Conservation (phyloP, 2,113 vertebrate species). For the Phalacrocorax aristotelis region DNA sequence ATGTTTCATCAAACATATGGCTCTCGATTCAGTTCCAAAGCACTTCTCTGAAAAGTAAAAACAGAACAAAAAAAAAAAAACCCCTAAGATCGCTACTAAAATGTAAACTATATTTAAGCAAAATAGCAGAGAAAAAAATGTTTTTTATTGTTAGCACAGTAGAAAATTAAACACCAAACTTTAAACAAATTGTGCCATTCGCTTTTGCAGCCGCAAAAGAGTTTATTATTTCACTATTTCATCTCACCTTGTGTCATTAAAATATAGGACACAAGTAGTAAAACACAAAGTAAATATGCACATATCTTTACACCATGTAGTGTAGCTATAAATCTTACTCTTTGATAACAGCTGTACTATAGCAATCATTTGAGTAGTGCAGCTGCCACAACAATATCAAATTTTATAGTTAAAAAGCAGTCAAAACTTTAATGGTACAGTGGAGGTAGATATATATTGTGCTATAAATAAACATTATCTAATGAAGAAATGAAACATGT, state of each 20-base stretch:
- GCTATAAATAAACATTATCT: slow-evolving; percentile 81
- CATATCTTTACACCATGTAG: slow-evolving; percentile 75
- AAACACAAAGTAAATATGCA: slow-evolving; percentile 80
- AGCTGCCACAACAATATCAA: slow-evolving; percentile 82
- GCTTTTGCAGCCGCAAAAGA: slow-evolving; percentile 38
- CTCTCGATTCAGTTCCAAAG: not conserved
- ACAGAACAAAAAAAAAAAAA: not conserved
- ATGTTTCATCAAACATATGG: not conserved
- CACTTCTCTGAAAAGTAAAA: not conserved
- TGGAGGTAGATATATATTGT: slow-evolving; percentile 75
- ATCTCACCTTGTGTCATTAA: slow-evolving; percentile 79
- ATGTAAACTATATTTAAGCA: not conserved
- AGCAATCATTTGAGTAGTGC: slow-evolving; percentile 76
- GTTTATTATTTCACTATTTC: slow-evolving; percentile 72
- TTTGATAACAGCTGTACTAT: slow-evolving; percentile 78
- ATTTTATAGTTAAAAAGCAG: slow-evolving; percentile 83
- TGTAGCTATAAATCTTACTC: slow-evolving; percentile 75
- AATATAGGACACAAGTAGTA: slow-evolving; percentile 75
- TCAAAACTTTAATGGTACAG: slow-evolving; percentile 80
- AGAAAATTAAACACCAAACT: slow-evolving; percentile 26
- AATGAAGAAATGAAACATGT: slow-evolving; percentile 79
- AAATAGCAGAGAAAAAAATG: not conserved
- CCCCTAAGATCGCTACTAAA: not conserved
- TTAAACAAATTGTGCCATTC: slow-evolving; percentile 30
- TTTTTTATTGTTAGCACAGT: not conserved